These are phyloP conservation scores for Blera fallax DNA, from an alignment of 2,888 invertebrate genomes.

Conservation along the genomic window DNA sequence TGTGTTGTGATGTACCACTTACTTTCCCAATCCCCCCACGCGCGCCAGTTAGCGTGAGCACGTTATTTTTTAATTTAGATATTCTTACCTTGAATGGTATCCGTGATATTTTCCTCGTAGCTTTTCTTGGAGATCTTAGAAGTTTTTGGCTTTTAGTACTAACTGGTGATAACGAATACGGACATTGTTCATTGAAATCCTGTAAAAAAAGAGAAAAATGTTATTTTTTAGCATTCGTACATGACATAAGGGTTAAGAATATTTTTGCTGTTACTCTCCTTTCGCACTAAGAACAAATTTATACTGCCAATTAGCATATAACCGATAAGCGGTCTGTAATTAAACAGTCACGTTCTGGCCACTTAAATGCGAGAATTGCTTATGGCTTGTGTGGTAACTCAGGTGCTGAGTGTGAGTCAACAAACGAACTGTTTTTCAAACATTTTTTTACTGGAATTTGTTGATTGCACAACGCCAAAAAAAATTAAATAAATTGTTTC, in stretches of 20 bases:
- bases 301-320: conserved; percentile 38
- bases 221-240: conserved; percentile 16
- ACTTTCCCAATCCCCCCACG: too few species aligned
- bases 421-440: not conserved
- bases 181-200: conserved; percentile 91
- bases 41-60: too few species aligned
- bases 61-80: too few species aligned
- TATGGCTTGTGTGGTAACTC: conserved; percentile 2
- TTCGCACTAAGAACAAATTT: conserved; percentile 16
- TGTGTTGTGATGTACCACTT: too few species aligned
- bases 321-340: conserved; percentile 51
- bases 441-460: not conserved
- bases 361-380: conserved; percentile 40
- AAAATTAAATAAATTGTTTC: not conserved
- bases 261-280: not conserved
- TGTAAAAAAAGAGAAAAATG: conserved; percentile 81
- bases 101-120: conserved; percentile 98
- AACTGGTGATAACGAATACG: conserved; percentile 97
- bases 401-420: conserved; percentile 22
- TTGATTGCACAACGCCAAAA: conserved; percentile 14
- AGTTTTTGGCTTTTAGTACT: conserved; percentile 97
- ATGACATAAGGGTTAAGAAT: not conserved
- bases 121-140: conserved; percentile 96
- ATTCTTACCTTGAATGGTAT: conserved; percentile 93
- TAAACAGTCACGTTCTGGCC: conserved; percentile 54